phyloP scores from a whole-genome alignment of 2,888 invertebrate genomes.

The Willowsia nigromaculata region DNA sequence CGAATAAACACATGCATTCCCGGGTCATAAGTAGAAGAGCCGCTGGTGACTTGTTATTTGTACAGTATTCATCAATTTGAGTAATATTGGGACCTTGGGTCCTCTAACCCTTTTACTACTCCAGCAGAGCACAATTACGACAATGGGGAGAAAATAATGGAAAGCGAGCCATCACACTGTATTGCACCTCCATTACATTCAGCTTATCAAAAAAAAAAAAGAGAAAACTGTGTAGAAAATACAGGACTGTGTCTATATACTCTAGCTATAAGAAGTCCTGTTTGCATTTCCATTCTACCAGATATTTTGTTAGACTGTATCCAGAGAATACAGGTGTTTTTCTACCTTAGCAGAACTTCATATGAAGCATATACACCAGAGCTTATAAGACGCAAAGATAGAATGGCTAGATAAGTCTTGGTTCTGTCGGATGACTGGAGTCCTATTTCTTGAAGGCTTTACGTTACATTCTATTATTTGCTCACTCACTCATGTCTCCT shows the following conservation, averaged over 20 bases:
- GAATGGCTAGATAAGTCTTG: neutral
- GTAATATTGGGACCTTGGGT: conserved; percentile 61
- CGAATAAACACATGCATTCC: neutral
- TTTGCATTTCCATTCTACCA: neutral
- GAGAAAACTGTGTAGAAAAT: neutral
- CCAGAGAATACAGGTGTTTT: conserved; percentile 33
- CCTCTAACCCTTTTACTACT: conserved; percentile 49
- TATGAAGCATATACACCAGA: neutral
- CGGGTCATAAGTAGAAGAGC: conserved; percentile 43
- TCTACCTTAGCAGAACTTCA: neutral
- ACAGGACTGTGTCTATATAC: neutral
- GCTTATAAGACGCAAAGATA: neutral
- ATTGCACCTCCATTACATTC: conserved; percentile 19
- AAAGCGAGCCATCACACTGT: conserved; percentile 25
- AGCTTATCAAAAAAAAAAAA: neutral
- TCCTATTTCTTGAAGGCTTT: conserved; percentile 49
- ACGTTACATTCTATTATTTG: conserved; percentile 56
- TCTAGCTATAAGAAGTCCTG: neutral
- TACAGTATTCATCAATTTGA: conserved; percentile 61
- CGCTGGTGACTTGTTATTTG: conserved; percentile 65
- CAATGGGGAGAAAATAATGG: conserved; percentile 28
- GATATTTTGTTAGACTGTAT: neutral
- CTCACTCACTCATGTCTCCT: conserved; percentile 58
- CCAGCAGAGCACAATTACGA: conserved; percentile 31
- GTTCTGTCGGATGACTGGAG: conserved; percentile 9